Evolutionary conservation across 2,113 vertebrate species (phyloP).

Genomic region (Periophthalmodon schlosseri): DNA sequence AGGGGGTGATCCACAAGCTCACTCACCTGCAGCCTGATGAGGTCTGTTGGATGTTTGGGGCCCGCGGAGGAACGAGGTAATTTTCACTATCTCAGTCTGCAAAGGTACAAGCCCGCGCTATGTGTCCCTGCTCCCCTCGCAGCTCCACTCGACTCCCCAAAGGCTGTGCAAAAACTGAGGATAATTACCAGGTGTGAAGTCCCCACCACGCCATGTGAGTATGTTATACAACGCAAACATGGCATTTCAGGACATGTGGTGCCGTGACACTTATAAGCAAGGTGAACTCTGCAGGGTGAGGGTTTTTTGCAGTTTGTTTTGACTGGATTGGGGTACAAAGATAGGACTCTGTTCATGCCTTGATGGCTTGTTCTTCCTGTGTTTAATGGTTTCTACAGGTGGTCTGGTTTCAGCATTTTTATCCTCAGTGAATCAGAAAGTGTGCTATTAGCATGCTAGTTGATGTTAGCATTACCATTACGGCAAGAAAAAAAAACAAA

Average conservation of each 20-base stretch:
- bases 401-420: too few relatives aligned
- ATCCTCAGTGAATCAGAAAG: too few relatives aligned
- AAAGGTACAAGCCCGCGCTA: conserved; percentile 35
- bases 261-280: conserved; percentile 37
- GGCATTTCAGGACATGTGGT: conserved; percentile 55
- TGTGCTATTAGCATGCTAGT: too few relatives aligned
- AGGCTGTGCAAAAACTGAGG: conserved; percentile 58
- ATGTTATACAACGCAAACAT: conserved; percentile 58
- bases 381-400: neutral
- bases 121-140: conserved; percentile 18
- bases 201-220: conserved; percentile 30
- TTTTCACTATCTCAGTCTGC: conserved; percentile 68
- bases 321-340: conserved; percentile 7
- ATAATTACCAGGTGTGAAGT: conserved; percentile 74
- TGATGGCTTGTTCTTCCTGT: too few relatives aligned
- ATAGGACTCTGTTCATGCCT: neutral
- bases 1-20: conserved; percentile 54
- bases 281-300: conserved; percentile 47
- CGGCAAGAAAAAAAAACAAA: too few relatives aligned
- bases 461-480: too few relatives aligned
- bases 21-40: conserved; percentile 72
- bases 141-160: conserved; percentile 42
- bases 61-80: conserved; percentile 59
- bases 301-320: conserved; percentile 34
- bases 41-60: conserved; percentile 60